Evolutionary conservation across 2,888 invertebrate species (phyloP), one percentile per base, ranked within the genome.

Genomic region (Drosophila meridiana): DNA sequence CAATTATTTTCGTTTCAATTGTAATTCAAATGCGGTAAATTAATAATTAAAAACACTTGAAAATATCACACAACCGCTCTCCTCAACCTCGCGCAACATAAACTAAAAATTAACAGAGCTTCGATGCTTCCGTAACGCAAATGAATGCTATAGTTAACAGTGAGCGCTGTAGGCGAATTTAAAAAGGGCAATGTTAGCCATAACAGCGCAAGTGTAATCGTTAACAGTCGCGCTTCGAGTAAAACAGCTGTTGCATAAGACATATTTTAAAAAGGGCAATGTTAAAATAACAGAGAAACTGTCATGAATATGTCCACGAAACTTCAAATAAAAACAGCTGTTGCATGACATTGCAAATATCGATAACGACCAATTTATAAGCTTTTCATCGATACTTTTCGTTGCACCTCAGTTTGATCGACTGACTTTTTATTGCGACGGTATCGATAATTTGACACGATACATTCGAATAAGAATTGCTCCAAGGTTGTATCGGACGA

Each of bases 41-140:
- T 50, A 38, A 38, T 40, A 59, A 50, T 55, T 55, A 56, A 60
- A 63, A 57, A 40, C 50, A 14, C 69, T 57, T 69, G 52, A 58
- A 53, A 58, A 74, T 79, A 64, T 61, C 63, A 69, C 69, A 69
- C 76, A 69, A 59, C 79, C 76, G 76, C 76, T 53, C 69, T 50
- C 13, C 59, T 55, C 65, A 79, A 73, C 80, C 65, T 62, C 68
- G 57, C 77, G 73, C 77, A 80, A 70, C 72, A 78, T 76, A 80
- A 76, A 80, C 80, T 68, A 68, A 56, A 62, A 62, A 65, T 75
- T 62, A 62, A 77, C 80, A 73, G 68, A 77, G 45, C 48, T 50
- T 40, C 43, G 38, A 52, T 52, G 59, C 56, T 78, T 72, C 55
- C 50, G 57, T 48, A 43, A 38, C 45, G 26, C 57, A 65, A 71